Evolutionary conservation across 2,113 vertebrate genomes (phyloP).

Genomic region (Brachypteracias leptosomus): DNA sequence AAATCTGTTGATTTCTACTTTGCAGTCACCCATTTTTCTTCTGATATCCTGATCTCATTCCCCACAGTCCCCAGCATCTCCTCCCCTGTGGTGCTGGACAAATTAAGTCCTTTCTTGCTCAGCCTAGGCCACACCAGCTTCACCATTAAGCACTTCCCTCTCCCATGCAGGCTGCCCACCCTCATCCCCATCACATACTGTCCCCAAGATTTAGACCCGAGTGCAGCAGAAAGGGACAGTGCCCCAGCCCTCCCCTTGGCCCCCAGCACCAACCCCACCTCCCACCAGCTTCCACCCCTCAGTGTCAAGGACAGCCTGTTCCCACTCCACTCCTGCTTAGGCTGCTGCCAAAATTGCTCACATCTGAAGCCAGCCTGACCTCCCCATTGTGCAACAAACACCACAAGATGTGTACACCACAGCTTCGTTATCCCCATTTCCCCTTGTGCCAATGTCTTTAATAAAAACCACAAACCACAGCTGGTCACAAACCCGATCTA

Average conservation of each 20-base stretch:
- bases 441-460: not conserved
- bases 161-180: not conserved
- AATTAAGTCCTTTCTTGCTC: not conserved
- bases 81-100: not conserved
- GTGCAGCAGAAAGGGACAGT: not conserved
- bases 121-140: rapidly evolving
- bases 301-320: rapidly evolving
- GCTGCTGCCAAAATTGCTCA: not conserved
- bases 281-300: not conserved
- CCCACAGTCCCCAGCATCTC: not conserved
- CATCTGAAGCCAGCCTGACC: rapidly evolving
- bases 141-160: not conserved
- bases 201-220: not conserved
- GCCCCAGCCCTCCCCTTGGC: not conserved
- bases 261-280: not conserved
- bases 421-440: not conserved
- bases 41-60: not conserved
- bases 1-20: not conserved
- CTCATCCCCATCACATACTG: not conserved
- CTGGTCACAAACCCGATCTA: not conserved
- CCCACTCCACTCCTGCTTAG: not conserved
- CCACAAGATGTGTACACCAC: rapidly evolving
- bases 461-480: not conserved
- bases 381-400: rapidly evolving
- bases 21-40: not conserved